Conservation (phyloP, 2,888 invertebrate genomes). For the Agonum fuliginosum region DNA sequence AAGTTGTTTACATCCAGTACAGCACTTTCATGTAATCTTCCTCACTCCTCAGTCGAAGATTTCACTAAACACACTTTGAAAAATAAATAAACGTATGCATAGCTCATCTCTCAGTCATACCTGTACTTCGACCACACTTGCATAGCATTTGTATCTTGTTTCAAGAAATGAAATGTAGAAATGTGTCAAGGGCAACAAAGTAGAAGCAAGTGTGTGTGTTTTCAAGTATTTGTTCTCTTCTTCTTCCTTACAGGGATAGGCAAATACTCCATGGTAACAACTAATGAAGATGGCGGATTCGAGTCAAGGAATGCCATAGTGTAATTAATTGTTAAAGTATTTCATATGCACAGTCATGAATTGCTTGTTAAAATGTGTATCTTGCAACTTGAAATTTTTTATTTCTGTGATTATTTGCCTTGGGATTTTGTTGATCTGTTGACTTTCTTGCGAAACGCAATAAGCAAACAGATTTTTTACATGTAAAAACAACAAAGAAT, state of each 20-base stretch:
- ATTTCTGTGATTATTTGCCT: conserved; percentile 2
- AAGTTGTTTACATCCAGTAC: conserved; percentile 19
- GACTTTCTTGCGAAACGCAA: background rate
- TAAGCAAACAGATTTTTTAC: background rate
- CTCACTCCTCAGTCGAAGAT: too few species aligned
- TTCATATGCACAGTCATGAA: conserved; percentile 33
- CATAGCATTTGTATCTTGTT: conserved; percentile 31
- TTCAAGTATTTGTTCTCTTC: conserved; percentile 18
- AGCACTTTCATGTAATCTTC: conserved; percentile 5
- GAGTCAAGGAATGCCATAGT: conserved; percentile 26
- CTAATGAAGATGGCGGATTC: conserved; percentile 36
- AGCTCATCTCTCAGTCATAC: too few species aligned
- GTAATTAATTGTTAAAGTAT: conserved; percentile 40
- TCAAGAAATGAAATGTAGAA: conserved; percentile 44
- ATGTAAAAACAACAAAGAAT: background rate
- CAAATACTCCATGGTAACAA: conserved; percentile 43
- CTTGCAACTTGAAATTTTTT: conserved; percentile 34
- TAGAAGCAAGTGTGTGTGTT: conserved; percentile 14
- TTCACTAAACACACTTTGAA: conserved; percentile 38
- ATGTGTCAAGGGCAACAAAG: conserved; percentile 40
- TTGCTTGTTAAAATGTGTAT: conserved; percentile 31
- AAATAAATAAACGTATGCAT: conserved; percentile 13
- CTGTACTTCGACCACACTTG: conserved; percentile 26
- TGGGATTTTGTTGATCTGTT: background rate
- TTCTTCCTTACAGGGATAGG: conserved; percentile 40